Conservation (phyloP, 2,888 invertebrate species). For the Drosophila diplacantha region DNA sequence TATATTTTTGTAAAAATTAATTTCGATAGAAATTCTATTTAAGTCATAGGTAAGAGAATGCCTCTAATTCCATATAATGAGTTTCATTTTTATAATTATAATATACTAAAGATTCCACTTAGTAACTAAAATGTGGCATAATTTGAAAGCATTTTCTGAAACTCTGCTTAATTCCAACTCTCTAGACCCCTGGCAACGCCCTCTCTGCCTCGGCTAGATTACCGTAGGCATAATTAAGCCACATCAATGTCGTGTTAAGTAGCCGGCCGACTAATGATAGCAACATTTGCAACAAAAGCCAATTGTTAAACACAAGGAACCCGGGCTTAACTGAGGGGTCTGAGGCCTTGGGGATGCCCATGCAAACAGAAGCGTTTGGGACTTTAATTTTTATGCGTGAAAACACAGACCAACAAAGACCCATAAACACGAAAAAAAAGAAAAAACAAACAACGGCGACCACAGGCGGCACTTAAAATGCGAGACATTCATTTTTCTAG, state of each 20-base stretch:
- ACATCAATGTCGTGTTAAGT: conserved; percentile 76
- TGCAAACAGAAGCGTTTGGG: conserved; percentile 51
- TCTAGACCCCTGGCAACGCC: conserved; percentile 3
- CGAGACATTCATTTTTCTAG: conserved; percentile 69
- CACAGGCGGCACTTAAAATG: conserved; percentile 67
- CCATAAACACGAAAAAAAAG: conserved; percentile 23
- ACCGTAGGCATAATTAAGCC: conserved; percentile 74
- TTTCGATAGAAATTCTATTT: too few species aligned
- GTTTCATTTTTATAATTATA: not conserved
- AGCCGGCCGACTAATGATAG: conserved; percentile 76
- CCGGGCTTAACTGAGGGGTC: not conserved
- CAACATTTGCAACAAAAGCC: conserved; percentile 71
- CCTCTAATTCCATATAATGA: not conserved
- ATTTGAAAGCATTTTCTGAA: not conserved
- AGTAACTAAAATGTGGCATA: not conserved
- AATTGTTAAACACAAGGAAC: conserved; percentile 59
- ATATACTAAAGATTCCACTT: too few species aligned
- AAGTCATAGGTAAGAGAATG: too few species aligned
- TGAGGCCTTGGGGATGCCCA: not conserved
- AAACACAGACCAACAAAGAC: conserved; percentile 58
- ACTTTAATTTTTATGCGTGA: conserved; percentile 74
- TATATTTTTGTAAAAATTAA: not conserved
- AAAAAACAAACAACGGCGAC: conserved; percentile 33
- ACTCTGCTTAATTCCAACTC: too few species aligned
- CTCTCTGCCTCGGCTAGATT: conserved; percentile 16